Evolutionary conservation across 1,140 invertebrate species (phyloP).

Genomic region (Chrysomallon squamiferum): DNA sequence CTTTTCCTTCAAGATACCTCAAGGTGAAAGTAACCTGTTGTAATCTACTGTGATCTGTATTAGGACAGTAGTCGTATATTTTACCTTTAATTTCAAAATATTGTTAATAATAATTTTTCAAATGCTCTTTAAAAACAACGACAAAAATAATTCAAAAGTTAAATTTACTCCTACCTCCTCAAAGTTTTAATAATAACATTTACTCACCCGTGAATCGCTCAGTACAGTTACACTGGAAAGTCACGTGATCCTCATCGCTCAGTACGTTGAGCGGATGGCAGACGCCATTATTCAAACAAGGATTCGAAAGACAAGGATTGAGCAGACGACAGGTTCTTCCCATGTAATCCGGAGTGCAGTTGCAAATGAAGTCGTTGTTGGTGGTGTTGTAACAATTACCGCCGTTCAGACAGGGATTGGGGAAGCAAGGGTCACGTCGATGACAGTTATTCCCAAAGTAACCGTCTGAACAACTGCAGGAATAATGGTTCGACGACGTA

Average conservation of each 20-base stretch:
- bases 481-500: conserved; percentile 11
- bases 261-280: conserved; percentile 15
- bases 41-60: no score
- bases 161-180: no score
- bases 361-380: conserved; percentile 64
- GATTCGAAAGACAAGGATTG: conserved; percentile 18
- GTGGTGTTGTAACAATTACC: conserved; percentile 25
- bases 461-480: conserved; percentile 43
- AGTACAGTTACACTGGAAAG: conserved; percentile 10
- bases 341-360: conserved; percentile 32
- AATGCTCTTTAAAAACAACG: no score
- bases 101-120: no score
- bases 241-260: background rate
- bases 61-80: no score
- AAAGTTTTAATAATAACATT: no score
- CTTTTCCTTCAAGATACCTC: no score
- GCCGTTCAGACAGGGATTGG: conserved; percentile 32
- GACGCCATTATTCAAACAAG: conserved; percentile 39
- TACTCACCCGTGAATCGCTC: conserved; percentile 9
- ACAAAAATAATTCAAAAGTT: no score
- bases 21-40: no score
- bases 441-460: conserved; percentile 43
- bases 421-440: conserved; percentile 38
- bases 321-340: conserved; percentile 31
- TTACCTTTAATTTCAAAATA: no score